Conservation (phyloP, 2,888 invertebrate species). For the Raillietiella orientalis region DNA sequence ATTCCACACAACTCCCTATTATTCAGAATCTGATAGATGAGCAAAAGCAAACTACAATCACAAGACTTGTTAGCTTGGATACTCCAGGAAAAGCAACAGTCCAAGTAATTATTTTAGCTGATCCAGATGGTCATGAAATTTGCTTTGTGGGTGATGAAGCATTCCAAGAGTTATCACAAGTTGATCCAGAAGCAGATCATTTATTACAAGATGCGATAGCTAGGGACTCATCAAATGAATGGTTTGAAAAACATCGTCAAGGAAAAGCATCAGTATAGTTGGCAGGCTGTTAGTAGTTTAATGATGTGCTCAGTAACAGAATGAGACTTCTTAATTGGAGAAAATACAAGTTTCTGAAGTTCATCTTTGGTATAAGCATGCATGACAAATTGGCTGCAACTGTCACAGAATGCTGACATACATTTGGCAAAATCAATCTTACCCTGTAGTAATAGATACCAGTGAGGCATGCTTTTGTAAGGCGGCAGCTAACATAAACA, state of each 20-base stretch:
- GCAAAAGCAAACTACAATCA: constrained; percentile 38
- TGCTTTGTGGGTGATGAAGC: constrained; percentile 94
- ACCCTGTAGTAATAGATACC: no score
- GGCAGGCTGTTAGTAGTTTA: no score
- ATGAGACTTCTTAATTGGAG: no score
- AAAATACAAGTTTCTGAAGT: no score
- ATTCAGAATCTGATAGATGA: constrained; percentile 38
- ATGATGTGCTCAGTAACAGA: no score
- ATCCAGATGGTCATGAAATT: constrained; percentile 91
- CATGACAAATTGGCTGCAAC: no score
- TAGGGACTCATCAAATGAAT: constrained; percentile 22
- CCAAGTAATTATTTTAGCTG: constrained; percentile 74
- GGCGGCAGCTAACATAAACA: no score
- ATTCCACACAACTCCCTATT: constrained; percentile 32
- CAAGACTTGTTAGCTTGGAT: constrained; percentile 61
- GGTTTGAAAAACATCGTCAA: constrained; percentile 11
- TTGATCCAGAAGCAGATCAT: constrained; percentile 50
- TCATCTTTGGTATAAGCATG: no score
- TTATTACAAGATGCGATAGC: constrained; percentile 39
- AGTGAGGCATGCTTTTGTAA: no score
- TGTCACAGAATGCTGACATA: no score
- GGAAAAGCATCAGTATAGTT: constrained; percentile 8
- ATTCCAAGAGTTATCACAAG: constrained; percentile 50
- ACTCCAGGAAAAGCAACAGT: constrained; percentile 95
- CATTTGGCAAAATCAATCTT: no score